Conservation (phyloP, 2,113 vertebrate species). For the Tragelaphus scriptus region DNA sequence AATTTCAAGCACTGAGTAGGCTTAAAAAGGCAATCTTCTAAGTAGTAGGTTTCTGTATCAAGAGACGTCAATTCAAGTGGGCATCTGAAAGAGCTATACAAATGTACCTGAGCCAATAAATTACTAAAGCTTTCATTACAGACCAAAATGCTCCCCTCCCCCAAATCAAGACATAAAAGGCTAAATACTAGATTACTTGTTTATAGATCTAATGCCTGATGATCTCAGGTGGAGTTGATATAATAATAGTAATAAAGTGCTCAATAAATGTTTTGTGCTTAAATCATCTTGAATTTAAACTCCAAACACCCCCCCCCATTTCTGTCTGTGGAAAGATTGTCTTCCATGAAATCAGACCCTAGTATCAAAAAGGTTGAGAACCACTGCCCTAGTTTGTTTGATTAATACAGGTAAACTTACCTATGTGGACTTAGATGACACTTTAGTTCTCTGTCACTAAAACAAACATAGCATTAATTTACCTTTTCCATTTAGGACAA, state of each 20-base stretch:
- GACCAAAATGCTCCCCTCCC: background rate
- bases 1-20: background rate
- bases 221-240: background rate
- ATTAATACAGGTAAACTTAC: background rate
- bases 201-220: background rate
- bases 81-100: background rate
- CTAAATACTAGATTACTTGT: background rate
- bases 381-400: background rate
- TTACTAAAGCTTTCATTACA: background rate
- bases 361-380: background rate
- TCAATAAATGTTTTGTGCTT: background rate
- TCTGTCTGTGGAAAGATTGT: background rate
- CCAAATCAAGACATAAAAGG: background rate
- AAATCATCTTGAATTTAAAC: background rate
- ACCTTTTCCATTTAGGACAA: background rate
- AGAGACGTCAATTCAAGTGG: background rate
- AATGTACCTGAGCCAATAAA: background rate
- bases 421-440: background rate
- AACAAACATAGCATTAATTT: background rate
- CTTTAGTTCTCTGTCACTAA: background rate
- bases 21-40: background rate
- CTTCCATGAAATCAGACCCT: background rate
- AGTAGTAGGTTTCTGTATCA: background rate
- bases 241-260: background rate
- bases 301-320: rapidly evolving